A percentile compares a stretch with the other conserved stretches of the same genome.
These are phyloP conservation scores for Diaperis boleti DNA, from an alignment of 2,888 invertebrate genomes.

Conservation along the genomic window DNA sequence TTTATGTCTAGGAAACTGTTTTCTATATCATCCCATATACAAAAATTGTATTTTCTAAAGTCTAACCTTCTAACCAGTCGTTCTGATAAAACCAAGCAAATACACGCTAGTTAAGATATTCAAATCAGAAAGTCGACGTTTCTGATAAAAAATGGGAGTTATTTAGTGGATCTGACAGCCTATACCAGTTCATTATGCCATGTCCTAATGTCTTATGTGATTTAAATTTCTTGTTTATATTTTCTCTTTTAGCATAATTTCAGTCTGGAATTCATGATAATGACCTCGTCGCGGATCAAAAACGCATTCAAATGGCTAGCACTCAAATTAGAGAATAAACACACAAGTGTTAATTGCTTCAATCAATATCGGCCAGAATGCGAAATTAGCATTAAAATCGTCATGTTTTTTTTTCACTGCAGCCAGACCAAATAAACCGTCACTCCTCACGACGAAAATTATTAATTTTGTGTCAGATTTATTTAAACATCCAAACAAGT, in stretches of 20 bases:
- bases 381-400: conserved; percentile 10
- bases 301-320: neutral
- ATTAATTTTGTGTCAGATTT: conserved; percentile 5
- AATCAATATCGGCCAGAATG: neutral
- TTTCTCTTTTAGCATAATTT: conserved; percentile 30
- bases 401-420: conserved; percentile 2
- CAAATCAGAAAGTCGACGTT: conserved; percentile 18
- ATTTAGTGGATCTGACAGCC: conserved; percentile 35
- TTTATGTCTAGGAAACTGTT: no score
- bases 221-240: conserved; percentile 19
- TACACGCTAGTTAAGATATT: conserved; percentile 22
- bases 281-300: conserved; percentile 7
- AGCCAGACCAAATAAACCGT: neutral
- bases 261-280: conserved; percentile 11
- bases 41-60: no score
- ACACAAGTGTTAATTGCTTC: conserved; percentile 1
- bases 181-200: conserved; percentile 36
- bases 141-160: conserved; percentile 18
- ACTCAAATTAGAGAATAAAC: conserved; percentile 10
- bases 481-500: conserved; percentile 16
- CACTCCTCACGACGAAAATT: neutral
- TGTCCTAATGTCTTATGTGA: conserved; percentile 18
- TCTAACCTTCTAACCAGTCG: no score
- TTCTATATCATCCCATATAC: no score
- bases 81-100: neutral